Base-by-base conservation (phyloP, 1,140 invertebrate species). In the Lordiphosa clarofinis region DNA sequence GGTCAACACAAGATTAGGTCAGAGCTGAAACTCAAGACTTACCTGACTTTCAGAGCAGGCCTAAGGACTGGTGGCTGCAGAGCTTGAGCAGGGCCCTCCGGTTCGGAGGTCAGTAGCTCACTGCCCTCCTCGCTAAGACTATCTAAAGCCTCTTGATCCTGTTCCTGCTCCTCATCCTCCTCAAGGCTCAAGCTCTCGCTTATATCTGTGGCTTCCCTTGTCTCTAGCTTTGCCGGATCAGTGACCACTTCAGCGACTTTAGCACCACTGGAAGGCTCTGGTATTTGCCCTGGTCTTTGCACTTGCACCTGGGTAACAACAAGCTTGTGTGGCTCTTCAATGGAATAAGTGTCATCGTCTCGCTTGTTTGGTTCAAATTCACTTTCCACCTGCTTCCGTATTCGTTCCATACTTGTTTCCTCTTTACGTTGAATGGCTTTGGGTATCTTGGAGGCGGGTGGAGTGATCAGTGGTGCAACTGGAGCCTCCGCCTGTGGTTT, bases 111-210 rank as follows among this genome's bases (percentile, higher is more conserved):
- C 0, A 66, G 8, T 0, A 38, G 6, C 4, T 76, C 76, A 9
- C 62, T 65, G 3, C 28, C 54, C 8, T 64, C 62, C 10, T 79
- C 65, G 12, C 58, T 50, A 7, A 31, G 10, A 4, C 39, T 62
- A 31, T 31, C 28, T 31, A 8, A 7, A 5, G 28, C 28, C 28
- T 31, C 5, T 6, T 28, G 5, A 5, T 7, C 28, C 7, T 61
- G 63, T 2, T 60, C 63, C 3, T 60, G 15, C 1, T 46, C 57
- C 24, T 56, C 56, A 4, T n/a, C 28, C 5, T 81, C 71, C 33
- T 72, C 67, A 0, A 72, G 63, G 36, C 66, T 79, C 0, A 86
- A 74, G 15, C 73, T 86, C 15, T 86, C 79, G 40, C 73, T 86
- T 0, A 79, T 59, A 21, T 86, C 79, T 3, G 79, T 86, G 9